Percentiles rank a stretch among this genome's conserved stretches.
Conservation (phyloP, 2,797 vertebrate genomes). For the Sebastes nivosus region DNA sequence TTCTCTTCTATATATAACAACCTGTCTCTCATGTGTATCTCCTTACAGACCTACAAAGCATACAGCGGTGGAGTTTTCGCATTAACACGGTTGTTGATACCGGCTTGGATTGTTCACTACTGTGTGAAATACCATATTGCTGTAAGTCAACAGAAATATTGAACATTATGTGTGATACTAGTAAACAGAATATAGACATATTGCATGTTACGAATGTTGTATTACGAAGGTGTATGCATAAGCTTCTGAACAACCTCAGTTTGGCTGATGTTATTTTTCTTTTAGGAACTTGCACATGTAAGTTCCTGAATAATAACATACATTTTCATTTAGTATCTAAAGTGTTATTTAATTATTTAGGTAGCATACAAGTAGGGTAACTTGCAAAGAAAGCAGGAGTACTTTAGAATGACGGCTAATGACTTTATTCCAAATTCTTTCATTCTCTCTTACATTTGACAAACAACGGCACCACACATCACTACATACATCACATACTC, state of each 20-base stretch:
- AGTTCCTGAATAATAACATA: not conserved
- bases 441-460: not conserved
- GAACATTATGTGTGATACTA: not conserved
- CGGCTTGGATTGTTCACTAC: slow-evolving; percentile 88
- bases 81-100: slow-evolving; percentile 82
- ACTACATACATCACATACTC: not conserved
- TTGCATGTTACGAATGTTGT: not conserved
- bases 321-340: not conserved
- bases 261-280: not conserved
- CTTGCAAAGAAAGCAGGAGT: not conserved
- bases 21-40: slow-evolving; percentile 1
- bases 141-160: slow-evolving; percentile 80
- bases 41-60: slow-evolving; percentile 85
- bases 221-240: not conserved
- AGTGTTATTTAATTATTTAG: not conserved
- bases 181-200: not conserved
- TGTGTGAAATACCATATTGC: slow-evolving; percentile 87
- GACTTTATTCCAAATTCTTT: not conserved
- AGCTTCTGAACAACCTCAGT: not conserved
- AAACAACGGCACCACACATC: not conserved
- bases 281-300: not conserved
- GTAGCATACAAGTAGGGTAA: not conserved
- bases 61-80: slow-evolving; percentile 78
- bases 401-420: not conserved
- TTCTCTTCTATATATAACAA: not conserved